A percentile compares a stretch with the other conserved stretches of the same genome.
These are phyloP conservation scores for Rhyacophila brunnea DNA, from an alignment of 1,140 invertebrate species.

Conservation along the genomic window DNA sequence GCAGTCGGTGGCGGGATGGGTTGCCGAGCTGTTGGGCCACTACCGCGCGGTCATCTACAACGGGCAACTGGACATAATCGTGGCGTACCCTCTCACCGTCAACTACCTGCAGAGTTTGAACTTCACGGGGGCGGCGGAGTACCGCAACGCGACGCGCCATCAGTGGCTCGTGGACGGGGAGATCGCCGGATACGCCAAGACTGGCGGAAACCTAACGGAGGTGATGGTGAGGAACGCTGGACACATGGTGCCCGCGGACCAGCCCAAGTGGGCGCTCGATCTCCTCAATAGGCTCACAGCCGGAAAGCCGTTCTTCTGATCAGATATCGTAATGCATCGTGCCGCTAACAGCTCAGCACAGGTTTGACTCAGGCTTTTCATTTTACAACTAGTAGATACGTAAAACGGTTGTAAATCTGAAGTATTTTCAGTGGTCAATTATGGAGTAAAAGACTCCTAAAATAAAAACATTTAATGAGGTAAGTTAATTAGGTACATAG, in stretches of 20 bases:
- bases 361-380: no score
- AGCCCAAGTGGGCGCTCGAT: conserved; percentile 75
- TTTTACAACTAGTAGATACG: no score
- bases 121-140: conserved; percentile 65
- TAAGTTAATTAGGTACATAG: no score
- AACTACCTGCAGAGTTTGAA: conserved; percentile 69
- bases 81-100: conserved; percentile 75
- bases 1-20: conserved; percentile 74
- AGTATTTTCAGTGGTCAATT: no score
- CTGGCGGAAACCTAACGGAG: conserved; percentile 71
- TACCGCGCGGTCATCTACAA: conserved; percentile 77
- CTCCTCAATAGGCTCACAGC: conserved; percentile 75
- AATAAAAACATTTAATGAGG: no score
- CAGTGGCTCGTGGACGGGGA: conserved; percentile 69
- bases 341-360: no score
- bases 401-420: no score
- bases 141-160: conserved; percentile 62
- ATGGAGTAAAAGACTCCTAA: no score
- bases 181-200: conserved; percentile 76
- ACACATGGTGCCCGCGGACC: conserved; percentile 81
- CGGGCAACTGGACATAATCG: conserved; percentile 83
- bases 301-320: conserved; percentile 50
- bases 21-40: conserved; percentile 65
- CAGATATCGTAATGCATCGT: no score
- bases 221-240: conserved; percentile 80